Evolutionary conservation across 2,888 invertebrate genomes (phyloP), one percentile per base, ranked within the genome.

Genomic region (Tiphia femorata): DNA sequence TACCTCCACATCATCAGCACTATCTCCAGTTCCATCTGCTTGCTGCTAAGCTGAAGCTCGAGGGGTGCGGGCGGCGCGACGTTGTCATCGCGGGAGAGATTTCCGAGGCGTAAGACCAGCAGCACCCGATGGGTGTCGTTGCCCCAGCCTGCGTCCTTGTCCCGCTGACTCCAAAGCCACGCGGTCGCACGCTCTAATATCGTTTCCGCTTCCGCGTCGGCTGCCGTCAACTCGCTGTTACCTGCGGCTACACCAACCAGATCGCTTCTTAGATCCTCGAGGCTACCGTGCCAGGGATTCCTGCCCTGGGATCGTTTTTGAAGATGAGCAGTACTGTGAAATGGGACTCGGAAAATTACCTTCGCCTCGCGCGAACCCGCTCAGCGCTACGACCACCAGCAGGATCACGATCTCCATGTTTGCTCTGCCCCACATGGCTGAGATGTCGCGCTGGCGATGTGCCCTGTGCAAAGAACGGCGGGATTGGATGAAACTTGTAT

Each of bases 11-110:
- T 87, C 85, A 93, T 88, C 47, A 94, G 88, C 44, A 95, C 87
- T 56, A 94, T 91, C 77, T 95, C 94, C 46, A 95, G 89, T 83
- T 95, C 95, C 90, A 95, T 90, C 82, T 95, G 94, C 78, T 95
- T 95, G 23, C 91, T 90, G 14, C 92, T 92, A 43, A 95, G 87
- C 80, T 92, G 91, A 84, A 91, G 87, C 77, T 92, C 91, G 56
- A 91, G 80, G 1, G 88, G 87, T 56, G 88, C 87, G 49, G 88
- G 87, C 35, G 89, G 86, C 12, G 88, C 87, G 63, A 87, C 76
- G 56, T 85, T 80, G 41, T 83, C 88, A 58, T 88, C 87, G 17
- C 86, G 86, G 0, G 88, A 88, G 55, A 88, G 86, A 74, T 88
- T 88, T 33, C 85, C 85, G 71, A 92, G 87, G 84, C 93, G 91